phyloP scores from a whole-genome alignment of 2,888 invertebrate species.

The Orchesellides sinensis region DNA sequence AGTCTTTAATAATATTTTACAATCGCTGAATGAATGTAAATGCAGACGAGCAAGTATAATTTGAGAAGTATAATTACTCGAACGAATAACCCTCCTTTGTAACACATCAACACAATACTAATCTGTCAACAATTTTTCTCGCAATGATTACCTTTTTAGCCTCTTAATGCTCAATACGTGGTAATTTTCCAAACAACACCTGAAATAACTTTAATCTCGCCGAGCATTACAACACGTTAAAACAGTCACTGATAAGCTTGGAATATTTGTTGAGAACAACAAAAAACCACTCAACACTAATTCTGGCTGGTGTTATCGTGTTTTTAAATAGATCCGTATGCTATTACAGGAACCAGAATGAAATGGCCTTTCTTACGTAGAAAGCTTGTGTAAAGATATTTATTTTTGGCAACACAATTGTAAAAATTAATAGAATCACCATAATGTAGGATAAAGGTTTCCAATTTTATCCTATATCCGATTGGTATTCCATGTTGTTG shows the following conservation, averaged over 20 bases:
- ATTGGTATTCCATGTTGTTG: no score
- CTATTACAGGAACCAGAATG: background rate
- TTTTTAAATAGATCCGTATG: conserved; percentile 2
- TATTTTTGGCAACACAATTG: background rate
- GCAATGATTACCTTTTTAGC: no score
- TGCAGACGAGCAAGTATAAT: background rate
- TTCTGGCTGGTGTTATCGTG: background rate
- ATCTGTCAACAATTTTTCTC: no score
- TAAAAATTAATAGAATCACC: background rate
- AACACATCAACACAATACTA: background rate
- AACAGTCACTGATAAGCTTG: background rate
- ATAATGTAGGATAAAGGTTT: conserved; percentile 8
- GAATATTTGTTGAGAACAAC: background rate
- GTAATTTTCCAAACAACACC: conserved; percentile 7
- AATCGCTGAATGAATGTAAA: background rate
- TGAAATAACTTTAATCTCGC: background rate
- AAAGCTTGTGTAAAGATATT: no score
- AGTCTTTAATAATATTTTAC: background rate
- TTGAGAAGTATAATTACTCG: background rate
- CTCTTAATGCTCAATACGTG: no score
- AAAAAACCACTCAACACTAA: background rate
- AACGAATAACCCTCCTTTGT: background rate
- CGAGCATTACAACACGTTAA: background rate
- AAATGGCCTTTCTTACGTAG: background rate
- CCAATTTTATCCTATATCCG: conserved; percentile 18